phyloP scores from a whole-genome alignment of 53 echinoderm and acorn worm species.

The Actinopyga echinites region DNA sequence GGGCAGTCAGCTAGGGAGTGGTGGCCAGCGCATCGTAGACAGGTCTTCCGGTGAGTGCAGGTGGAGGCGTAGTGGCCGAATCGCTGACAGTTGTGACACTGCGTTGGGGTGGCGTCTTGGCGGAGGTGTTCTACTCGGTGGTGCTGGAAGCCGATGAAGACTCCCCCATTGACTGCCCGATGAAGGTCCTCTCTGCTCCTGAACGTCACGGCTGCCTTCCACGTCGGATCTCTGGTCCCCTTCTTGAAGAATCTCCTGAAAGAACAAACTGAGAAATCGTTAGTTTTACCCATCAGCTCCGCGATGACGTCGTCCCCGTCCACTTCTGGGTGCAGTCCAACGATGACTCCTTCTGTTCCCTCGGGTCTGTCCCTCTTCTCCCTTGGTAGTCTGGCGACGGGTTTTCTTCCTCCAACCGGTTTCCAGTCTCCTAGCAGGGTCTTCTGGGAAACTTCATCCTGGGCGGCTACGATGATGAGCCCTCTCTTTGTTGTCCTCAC shows the following conservation, averaged over 20 bases:
- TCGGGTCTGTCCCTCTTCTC: not conserved
- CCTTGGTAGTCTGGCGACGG: not conserved
- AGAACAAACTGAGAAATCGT: too few relatives aligned
- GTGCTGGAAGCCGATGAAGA: not conserved
- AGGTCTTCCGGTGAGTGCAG: not conserved
- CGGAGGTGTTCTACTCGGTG: not conserved
- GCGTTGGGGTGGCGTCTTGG: not conserved
- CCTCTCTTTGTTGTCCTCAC: not conserved
- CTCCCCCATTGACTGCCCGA: not conserved
- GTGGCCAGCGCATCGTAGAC: not conserved
- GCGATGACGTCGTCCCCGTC: too few relatives aligned
- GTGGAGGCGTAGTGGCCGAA: constrained; percentile 8
- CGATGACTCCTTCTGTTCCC: not conserved
- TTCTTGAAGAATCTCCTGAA: not conserved
- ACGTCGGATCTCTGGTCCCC: not conserved
- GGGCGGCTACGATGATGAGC: not conserved
- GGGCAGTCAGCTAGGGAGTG: constrained; percentile 8
- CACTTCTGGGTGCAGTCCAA: not conserved
- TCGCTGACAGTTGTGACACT: constrained; percentile 31
- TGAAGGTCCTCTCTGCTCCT: not conserved
- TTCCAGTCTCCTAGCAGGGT: not conserved
- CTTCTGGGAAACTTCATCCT: not conserved
- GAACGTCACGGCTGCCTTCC: constrained; percentile 5
- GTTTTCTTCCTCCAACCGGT: not conserved
- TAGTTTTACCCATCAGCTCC: too few relatives aligned